Evolutionary conservation across 2,113 vertebrate species (phyloP), one percentile per base, ranked within the genome.

Genomic region (Cygnus atratus): DNA sequence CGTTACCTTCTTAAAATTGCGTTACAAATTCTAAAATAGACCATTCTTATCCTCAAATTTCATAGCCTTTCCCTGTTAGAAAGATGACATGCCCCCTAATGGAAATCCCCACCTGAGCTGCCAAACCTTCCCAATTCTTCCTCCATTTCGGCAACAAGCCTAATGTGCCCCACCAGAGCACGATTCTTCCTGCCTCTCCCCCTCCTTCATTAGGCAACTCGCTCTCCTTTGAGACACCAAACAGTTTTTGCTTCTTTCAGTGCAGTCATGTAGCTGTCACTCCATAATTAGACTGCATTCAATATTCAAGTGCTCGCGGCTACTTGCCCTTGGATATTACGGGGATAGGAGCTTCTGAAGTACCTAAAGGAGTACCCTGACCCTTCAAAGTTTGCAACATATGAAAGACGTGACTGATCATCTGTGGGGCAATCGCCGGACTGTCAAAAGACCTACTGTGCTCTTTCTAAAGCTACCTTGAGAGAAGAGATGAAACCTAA

Each of bases 391-490:
- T 94, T 84, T 94, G 90, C 22, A 3, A 73, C 54, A 68, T 84
- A 90, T 39, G 54, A 92, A 94, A 95, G 88, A 71, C 7, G 2
- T 6, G 92, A 92, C 88, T 89, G 88, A 92, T 93, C 77, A 92
- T 95, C 88, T 87, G 85, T 55, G 67, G 85, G 85, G 67, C 89
- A 86, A 93, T 82, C 31, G 67, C 81, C 6, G 88, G 89, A 86
- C 92, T 89, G 88, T 50, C 92, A 89, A 79, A 95, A 90, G 83
- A 84, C 90, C 87, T 65, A 90, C 83, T 66, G 93, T 93, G 90
- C 46, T 89, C 88, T 86, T 93, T 92, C 88, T 89, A 61, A 92
- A 93, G 92, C 88, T 89, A 71, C 92, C 85, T 89, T 79, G 67
- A 65, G 76, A 75, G 79, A 50, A 31, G 57, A 89, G 94, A 95